Conservation (phyloP, 1,140 invertebrate species). For the Cryptotermes secundus region DNA sequence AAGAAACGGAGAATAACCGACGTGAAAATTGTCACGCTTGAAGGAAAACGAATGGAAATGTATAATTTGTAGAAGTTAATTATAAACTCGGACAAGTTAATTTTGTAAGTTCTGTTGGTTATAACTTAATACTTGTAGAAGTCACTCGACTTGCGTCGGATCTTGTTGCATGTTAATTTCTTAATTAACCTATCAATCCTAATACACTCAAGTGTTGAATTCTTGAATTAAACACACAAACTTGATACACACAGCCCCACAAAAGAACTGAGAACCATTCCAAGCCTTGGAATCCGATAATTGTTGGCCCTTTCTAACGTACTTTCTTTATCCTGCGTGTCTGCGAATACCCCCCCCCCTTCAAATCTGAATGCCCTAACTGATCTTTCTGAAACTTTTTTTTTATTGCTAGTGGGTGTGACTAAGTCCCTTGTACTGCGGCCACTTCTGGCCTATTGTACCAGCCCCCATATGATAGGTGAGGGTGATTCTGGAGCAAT, state of each 20-base stretch:
- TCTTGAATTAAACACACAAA: neutral
- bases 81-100: conserved; percentile 9
- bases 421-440: no score
- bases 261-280: neutral
- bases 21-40: neutral
- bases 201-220: neutral
- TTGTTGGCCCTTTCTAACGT: no score
- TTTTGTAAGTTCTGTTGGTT: conserved; percentile 7
- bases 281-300: no score
- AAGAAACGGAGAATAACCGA: neutral
- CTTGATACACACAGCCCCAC: neutral
- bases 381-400: no score
- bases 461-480: no score
- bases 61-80: conserved; percentile 5
- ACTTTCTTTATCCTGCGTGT: no score
- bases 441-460: no score
- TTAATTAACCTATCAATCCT: conserved; percentile 15
- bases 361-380: no score
- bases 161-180: conserved; percentile 1
- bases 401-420: no score
- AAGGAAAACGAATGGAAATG: neutral
- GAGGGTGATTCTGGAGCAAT: no score
- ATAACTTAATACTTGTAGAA: neutral
- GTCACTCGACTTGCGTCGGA: neutral
- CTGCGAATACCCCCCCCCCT: no score